Evolutionary conservation across 2,113 vertebrate genomes (phyloP).

Genomic region (Anser brachyrhynchus): DNA sequence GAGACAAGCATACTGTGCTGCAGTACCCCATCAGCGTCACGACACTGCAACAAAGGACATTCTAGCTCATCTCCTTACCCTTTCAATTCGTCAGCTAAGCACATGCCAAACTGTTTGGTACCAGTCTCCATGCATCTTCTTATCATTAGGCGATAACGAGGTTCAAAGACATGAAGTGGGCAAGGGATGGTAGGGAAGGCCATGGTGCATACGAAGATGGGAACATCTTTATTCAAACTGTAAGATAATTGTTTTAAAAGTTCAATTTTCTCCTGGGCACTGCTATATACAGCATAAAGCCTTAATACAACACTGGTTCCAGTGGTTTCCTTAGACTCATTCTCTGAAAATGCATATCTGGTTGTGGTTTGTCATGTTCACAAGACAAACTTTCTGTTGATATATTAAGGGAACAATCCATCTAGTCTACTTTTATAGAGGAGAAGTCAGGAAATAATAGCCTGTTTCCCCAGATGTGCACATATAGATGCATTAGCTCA

Average conservation of each 20-base stretch:
- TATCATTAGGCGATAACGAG: constrained; percentile 92
- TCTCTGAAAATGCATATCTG: rapidly evolving
- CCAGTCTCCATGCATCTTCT: constrained; percentile 94
- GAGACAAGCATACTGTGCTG: constrained; percentile 3
- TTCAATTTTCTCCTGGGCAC: background rate
- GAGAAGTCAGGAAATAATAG: background rate
- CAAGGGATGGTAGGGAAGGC: constrained; percentile 94
- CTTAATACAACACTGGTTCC: background rate
- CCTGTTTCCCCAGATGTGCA: background rate
- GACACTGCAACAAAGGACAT: background rate
- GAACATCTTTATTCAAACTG: constrained; percentile 94
- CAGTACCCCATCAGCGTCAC: background rate
- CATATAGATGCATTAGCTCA: background rate
- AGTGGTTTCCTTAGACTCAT: background rate
- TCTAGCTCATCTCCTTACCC: constrained; percentile 77
- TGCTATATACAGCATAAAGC: background rate
- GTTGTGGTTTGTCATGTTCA: background rate
- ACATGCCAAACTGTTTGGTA: constrained; percentile 94
- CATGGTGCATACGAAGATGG: constrained; percentile 94
- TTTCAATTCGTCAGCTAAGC: constrained; percentile 88
- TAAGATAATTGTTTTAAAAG: constrained; percentile 3
- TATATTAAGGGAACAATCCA: background rate
- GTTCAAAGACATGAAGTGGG: constrained; percentile 91
- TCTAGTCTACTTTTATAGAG: background rate
- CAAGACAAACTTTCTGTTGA: background rate